Conservation (phyloP, 2,797 vertebrate genomes). For the Falco columbarius region DNA sequence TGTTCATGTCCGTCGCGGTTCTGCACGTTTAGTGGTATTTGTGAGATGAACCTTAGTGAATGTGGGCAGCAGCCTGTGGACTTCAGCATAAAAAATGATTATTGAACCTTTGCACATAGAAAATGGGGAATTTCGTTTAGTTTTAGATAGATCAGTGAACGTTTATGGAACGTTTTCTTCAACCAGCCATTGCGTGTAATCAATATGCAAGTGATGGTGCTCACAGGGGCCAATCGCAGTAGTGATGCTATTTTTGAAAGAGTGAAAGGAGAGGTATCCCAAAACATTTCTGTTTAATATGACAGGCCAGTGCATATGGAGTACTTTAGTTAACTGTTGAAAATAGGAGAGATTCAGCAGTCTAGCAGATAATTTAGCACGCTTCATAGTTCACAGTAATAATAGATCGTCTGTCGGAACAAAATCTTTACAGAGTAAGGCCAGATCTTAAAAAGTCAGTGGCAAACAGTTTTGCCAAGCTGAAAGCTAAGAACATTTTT, state of each 20-base stretch:
- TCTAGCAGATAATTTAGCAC: neutral
- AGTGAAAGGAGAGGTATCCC: neutral
- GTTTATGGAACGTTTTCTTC: neutral
- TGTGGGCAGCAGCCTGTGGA: neutral
- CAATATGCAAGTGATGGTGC: neutral
- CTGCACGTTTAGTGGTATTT: neutral
- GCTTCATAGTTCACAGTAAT: neutral
- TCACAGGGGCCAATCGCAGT: neutral
- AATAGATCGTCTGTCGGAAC: neutral
- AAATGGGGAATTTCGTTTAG: neutral
- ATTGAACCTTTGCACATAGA: neutral
- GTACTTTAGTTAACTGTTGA: neutral
- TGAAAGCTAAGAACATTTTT: constrained; percentile 43
- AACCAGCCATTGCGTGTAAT: neutral
- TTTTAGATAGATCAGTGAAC: neutral
- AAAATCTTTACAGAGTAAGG: neutral
- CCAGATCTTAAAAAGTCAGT: neutral
- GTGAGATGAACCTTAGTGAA: neutral
- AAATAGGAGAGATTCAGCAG: neutral
- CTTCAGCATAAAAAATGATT: neutral
- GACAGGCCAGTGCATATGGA: neutral
- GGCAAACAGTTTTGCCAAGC: constrained; percentile 25
- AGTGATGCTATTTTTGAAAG: neutral
- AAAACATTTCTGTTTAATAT: neutral
- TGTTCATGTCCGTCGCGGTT: neutral